Base-by-base conservation (phyloP, 2,113 vertebrate genomes). In the Ciconia maguari region DNA sequence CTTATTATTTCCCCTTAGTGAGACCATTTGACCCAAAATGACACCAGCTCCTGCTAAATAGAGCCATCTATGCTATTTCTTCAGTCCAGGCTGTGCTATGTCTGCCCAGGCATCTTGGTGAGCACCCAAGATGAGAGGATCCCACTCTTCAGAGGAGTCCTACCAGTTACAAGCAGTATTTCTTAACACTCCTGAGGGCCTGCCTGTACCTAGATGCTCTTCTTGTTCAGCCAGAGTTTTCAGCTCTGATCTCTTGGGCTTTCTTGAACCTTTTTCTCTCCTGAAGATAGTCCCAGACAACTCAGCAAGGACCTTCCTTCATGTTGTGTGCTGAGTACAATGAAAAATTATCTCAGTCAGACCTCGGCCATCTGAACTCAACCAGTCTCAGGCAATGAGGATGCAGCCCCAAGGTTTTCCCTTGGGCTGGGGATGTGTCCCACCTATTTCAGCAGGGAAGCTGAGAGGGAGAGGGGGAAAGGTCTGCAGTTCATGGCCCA, bases 391-490 rank as follows among this genome's bases (percentile, higher is more conserved):
- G 32, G 36, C 27, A 83, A 20, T 20, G 77, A 64, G 34, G 32
- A 64, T 27, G n/a, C 25, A 86, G 61, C 14, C 20, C 25, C n/a
- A 58, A 34, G 10, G n/a, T 22, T 46, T 44, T 75, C 8, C 42
- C 16, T 68, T 71, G 42, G 1, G 0, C 12, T 62, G 27, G 14
- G 8, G 10, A 55, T 55, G 14, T 41, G 3, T 8, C 25, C 29
- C 14, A 42, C 6, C n/a, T 70, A 26, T 84, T 89, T 96, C 54
- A 80, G 44, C 48, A 72, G 48, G 7, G 42, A 74, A 80, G 57
- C 25, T 3, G 8, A 89, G 1, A 13, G 1, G 2, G 7, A 58
- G 18, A 79, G 3, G 2, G 13, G 11, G 11, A 72, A 87, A 66
- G 5, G 5, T 58, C 51, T 86, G 32, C 51, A 54, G 6, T 25